These are phyloP conservation scores for Spatulosminthurus flaviceps DNA, from an alignment of 2,888 invertebrate species.

Conservation along the genomic window DNA sequence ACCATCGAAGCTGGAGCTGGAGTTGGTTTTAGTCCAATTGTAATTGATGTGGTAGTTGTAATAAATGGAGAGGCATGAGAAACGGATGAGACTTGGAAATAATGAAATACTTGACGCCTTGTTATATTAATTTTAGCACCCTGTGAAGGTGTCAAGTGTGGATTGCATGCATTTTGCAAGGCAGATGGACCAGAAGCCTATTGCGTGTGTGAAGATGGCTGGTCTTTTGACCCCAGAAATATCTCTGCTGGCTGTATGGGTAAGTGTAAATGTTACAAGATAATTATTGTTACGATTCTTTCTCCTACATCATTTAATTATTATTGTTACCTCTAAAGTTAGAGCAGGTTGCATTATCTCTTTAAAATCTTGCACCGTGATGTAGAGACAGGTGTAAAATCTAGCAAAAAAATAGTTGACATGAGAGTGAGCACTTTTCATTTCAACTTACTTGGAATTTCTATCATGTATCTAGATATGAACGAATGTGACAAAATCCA, in stretches of 20 bases:
- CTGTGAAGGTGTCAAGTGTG: constrained; percentile 90
- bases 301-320: neutral
- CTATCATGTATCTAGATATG: constrained; percentile 79
- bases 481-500: constrained; percentile 85
- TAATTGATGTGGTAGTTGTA: no score
- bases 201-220: constrained; percentile 91
- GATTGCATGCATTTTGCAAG: constrained; percentile 85
- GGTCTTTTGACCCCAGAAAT: constrained; percentile 90
- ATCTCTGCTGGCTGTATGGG: constrained; percentile 87
- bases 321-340: neutral
- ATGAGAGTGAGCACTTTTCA: neutral
- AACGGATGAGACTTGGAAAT: neutral
- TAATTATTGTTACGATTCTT: neutral
- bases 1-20: neutral
- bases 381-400: no score
- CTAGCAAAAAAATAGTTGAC: no score
- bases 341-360: no score
- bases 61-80: no score
- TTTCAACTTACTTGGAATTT: neutral
- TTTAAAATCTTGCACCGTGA: no score
- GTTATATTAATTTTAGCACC: constrained; percentile 72
- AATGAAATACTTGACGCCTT: neutral
- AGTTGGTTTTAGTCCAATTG: neutral
- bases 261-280: constrained; percentile 65
- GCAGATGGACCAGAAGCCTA: constrained; percentile 88